These are phyloP conservation scores for Danio albolineatus DNA, from an alignment of 2,797 vertebrate species.

Conservation along the genomic window DNA sequence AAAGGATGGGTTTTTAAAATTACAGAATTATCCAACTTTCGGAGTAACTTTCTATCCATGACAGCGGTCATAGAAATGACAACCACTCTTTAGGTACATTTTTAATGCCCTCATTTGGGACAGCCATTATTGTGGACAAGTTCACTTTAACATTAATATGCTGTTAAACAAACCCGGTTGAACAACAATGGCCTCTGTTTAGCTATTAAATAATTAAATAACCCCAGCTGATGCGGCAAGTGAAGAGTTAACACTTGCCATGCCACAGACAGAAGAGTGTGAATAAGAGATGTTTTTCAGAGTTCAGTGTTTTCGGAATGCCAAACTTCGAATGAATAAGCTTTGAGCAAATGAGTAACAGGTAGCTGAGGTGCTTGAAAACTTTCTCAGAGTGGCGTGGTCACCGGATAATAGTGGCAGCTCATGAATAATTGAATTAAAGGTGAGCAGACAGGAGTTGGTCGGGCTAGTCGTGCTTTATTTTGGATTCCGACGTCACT, in stretches of 20 bases:
- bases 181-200: slow-evolving; percentile 17
- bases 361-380: neutral
- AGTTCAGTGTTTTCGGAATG: neutral
- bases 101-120: neutral
- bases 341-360: neutral
- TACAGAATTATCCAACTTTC: neutral
- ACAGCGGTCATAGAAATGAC: neutral
- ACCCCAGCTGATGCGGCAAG: slow-evolving; percentile 12
- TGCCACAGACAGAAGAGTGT: too few relatives aligned
- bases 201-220: slow-evolving; percentile 16
- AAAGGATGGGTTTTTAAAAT: neutral
- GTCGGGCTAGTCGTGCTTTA: neutral
- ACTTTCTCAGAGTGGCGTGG: neutral
- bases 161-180: neutral
- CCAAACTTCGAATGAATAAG: neutral
- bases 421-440: slow-evolving; percentile 27
- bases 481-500: neutral
- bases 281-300: neutral
- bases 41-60: neutral
- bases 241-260: neutral
- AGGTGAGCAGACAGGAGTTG: slow-evolving; percentile 21
- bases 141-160: neutral
- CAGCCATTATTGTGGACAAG: neutral
- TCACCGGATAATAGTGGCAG: neutral
- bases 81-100: neutral